A percentile compares a stretch with the other conserved stretches of the same genome.
These are phyloP conservation scores for Poeciliopsis infans DNA, from an alignment of 2,797 vertebrate species.

Conservation along the genomic window DNA sequence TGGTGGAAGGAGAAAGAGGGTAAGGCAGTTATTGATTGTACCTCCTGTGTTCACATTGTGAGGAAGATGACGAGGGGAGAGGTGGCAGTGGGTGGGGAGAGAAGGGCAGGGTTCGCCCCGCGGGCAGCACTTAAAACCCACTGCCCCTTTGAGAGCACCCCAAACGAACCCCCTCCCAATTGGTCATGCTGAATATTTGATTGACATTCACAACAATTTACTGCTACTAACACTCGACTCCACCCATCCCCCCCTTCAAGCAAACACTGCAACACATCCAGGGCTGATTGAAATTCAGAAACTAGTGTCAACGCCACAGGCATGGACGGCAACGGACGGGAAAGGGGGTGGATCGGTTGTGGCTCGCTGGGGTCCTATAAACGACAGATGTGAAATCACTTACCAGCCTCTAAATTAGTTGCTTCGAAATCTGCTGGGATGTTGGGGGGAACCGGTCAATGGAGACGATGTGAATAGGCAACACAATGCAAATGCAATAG, in stretches of 20 bases:
- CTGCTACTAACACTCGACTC: slow-evolving; percentile 19
- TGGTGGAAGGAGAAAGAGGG: slow-evolving; percentile 19
- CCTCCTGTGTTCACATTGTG: slow-evolving; percentile 62
- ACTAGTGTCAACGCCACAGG: slow-evolving; percentile 64
- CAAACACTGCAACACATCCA: slow-evolving; percentile 70
- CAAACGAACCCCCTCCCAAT: slow-evolving; percentile 66
- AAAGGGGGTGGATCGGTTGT: slow-evolving; percentile 46
- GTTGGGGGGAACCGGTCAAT: slow-evolving; percentile 28
- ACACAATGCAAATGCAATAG: slow-evolving; percentile 6
- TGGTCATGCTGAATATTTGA: slow-evolving; percentile 76
- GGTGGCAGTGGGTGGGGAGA: slow-evolving; percentile 51
- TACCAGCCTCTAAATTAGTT: slow-evolving; percentile 77
- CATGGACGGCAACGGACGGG: slow-evolving; percentile 49
- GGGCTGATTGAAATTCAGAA: slow-evolving; percentile 83
- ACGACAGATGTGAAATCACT: slow-evolving; percentile 80
- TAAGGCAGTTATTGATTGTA: slow-evolving; percentile 73
- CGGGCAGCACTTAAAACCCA: slow-evolving; percentile 73
- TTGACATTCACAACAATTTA: slow-evolving; percentile 59
- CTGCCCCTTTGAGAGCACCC: slow-evolving; percentile 70
- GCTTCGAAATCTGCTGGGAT: slow-evolving; percentile 63
- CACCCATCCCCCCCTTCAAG: slow-evolving; percentile 58
- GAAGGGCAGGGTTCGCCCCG: slow-evolving; percentile 67
- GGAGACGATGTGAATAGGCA: slow-evolving; percentile 19
- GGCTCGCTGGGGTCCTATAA: slow-evolving; percentile 74
- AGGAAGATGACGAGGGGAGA: slow-evolving; percentile 41